These are phyloP conservation scores for Pantherophis alleghaniensis DNA, from an alignment of 2,797 vertebrate genomes.

Conservation along the genomic window DNA sequence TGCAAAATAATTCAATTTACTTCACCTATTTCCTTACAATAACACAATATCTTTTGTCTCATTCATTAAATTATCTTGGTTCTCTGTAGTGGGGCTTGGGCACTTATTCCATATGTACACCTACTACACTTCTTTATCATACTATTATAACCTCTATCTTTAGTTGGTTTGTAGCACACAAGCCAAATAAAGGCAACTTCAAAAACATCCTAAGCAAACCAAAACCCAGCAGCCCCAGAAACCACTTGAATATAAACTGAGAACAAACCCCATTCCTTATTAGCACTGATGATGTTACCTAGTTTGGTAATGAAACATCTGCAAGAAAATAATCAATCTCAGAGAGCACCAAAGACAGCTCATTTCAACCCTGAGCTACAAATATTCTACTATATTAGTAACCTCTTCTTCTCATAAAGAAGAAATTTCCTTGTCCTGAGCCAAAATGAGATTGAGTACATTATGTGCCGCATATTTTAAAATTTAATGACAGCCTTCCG, in stretches of 20 bases:
- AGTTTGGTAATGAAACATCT: too few relatives aligned
- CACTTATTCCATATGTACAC: not conserved
- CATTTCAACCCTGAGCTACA: too few relatives aligned
- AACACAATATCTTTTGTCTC: not conserved
- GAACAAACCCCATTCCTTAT: too few relatives aligned
- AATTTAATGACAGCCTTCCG: not conserved
- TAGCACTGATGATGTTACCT: too few relatives aligned
- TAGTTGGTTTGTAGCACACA: not conserved
- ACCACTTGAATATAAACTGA: too few relatives aligned
- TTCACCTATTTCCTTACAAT: not conserved
- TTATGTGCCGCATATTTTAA: not conserved
- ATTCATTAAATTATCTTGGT: not conserved
- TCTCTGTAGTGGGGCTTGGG: not conserved
- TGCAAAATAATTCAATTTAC: constrained; percentile 12
- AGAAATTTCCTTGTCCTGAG: not conserved
- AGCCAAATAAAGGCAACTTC: not conserved
- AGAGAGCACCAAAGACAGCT: too few relatives aligned
- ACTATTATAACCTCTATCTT: not conserved
- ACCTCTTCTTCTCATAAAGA: not conserved
- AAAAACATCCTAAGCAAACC: not conserved
- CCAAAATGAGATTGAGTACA: not conserved
- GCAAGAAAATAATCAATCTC: too few relatives aligned
- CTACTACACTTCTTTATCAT: not conserved
- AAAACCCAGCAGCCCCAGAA: not conserved
- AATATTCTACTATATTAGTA: not conserved